Base-by-base conservation (phyloP, 2,113 vertebrate species). In the Indicator maculatus region DNA sequence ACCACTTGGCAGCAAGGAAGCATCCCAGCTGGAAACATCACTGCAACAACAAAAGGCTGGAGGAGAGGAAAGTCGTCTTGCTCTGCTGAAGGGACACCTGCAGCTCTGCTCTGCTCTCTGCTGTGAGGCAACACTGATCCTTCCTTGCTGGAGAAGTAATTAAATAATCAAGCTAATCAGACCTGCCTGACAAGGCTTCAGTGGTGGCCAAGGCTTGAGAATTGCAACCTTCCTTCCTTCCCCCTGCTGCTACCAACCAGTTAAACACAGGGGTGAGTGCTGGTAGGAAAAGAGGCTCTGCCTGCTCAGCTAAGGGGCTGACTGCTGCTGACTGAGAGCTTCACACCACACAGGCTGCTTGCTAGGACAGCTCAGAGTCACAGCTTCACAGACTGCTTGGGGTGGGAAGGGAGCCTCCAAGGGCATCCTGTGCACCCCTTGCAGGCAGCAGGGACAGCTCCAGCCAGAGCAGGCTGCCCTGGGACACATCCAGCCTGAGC, bases 121-220 rank as follows among this genome's bases (percentile, higher is more conserved):
- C 71, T 63, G 74, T 2, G 28, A 94, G 86, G 84, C 52, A 63
- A 45, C 65, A 72, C 58, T 70, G 77, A 69, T 39, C 75, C 77
- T 79, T 76, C 73, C 36, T 28, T 28, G 21, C 71, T 93, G 71
- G 81, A 89, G 87, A 96, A 89, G 84, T 92, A 94, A 95, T 96
- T 89, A 94, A 95, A 91, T 89, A 58, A 95, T 91, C 77, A 94
- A 85, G 81, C 45, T 95, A 93, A 91, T 91, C 64, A 77, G 63
- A 92, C 73, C 52, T 79, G 77, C 53, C 70, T 95, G 89, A 83
- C 47, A 59, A 88, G 56, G n/a, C 52, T 82, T 63, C 74, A 63
- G 53, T 45, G 73, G 61, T 83, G 70, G 90, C 90, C 78, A 93
- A 88, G 66, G 74, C 20, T 55, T 71, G 63, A 91, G 64, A 89